These are phyloP conservation scores for Stenodera caucasica DNA, from an alignment of 2,888 invertebrate genomes.

Conservation along the genomic window DNA sequence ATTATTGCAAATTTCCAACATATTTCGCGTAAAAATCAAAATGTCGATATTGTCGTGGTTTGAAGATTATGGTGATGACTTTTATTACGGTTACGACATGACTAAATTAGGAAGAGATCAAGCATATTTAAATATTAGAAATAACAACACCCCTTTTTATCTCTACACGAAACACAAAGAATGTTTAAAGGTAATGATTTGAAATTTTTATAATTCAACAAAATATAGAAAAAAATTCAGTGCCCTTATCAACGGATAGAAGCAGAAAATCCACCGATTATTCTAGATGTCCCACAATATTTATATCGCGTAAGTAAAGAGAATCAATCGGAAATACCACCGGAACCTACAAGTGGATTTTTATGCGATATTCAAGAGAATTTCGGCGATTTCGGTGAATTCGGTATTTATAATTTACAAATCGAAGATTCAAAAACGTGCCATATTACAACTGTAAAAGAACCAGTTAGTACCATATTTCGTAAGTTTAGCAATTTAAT, in stretches of 20 bases:
- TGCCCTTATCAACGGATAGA: constrained; percentile 7
- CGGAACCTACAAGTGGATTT: neutral
- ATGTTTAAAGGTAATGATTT: constrained; percentile 37
- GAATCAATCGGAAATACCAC: constrained; percentile 1
- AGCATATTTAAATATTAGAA: constrained; percentile 62
- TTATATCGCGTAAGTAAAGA: constrained; percentile 13
- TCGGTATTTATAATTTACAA: constrained; percentile 43
- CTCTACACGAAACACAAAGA: constrained; percentile 30
- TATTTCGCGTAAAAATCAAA: neutral
- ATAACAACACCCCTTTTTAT: constrained; percentile 31
- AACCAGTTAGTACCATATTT: constrained; percentile 40
- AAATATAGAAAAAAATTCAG: neutral
- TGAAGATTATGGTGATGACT: constrained; percentile 60
- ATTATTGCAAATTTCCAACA: too few species aligned
- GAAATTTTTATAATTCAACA: neutral
- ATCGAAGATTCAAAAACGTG: constrained; percentile 33
- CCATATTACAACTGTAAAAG: constrained; percentile 31
- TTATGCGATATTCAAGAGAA: constrained; percentile 16
- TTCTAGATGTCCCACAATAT: constrained; percentile 14
- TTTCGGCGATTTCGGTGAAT: constrained; percentile 37
- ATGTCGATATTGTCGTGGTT: constrained; percentile 59
- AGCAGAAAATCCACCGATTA: constrained; percentile 5
- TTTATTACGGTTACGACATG: constrained; percentile 61
- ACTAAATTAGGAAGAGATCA: constrained; percentile 65
- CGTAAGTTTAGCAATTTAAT: constrained; percentile 31